Evolutionary conservation across 2,888 invertebrate genomes (phyloP), one percentile per base, ranked within the genome.

Genomic region (Eustalomyia histrio): DNA sequence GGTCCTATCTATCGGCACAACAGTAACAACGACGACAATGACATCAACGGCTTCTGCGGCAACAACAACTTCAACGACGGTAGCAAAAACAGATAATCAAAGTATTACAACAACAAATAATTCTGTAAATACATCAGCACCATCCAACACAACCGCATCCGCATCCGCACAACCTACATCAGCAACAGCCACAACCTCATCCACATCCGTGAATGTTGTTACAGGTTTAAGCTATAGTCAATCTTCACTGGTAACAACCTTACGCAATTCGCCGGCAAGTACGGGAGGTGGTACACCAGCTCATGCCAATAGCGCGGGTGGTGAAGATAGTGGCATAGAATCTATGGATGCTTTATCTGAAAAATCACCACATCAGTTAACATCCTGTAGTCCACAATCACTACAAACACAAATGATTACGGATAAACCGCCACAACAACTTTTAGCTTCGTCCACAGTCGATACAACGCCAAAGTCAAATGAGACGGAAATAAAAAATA

Each of bases 321-420:
- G 96, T 57, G 97, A 97, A 88, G 97, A 97, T 90, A 97, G 97
- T 74, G 97, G 97, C 16, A 97, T 97, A 74, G 97, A 97, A 89
- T 96, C 96, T 47, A 97, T 97, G 97, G 97, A 97, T 89, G 97
- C 97, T 2, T 91, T 97, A n/a, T 97, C 97, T 18, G 97, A 97
- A 89, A 97, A 97, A 89, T 96, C 95, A 83, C 95, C 95, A n/a
- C 96, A 96, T 90, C 96, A 96, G 89, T 95, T 95, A 90, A 95
- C 93, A 90, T 87, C 88, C 1, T 87, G 87, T 75, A 96, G 94
- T 89, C 96, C 93, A 83, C 81, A 81, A 61, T 78, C 81, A 0
- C 12, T 81, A 16, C 81, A 78, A 50, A 64, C 55, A 6, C 74
- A 75, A 75, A 63, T 67, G 0, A 16, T 68, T 2, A 67, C 67